These are phyloP conservation scores for Melopsittacus undulatus DNA, from an alignment of 2,797 vertebrate species.

Conservation along the genomic window DNA sequence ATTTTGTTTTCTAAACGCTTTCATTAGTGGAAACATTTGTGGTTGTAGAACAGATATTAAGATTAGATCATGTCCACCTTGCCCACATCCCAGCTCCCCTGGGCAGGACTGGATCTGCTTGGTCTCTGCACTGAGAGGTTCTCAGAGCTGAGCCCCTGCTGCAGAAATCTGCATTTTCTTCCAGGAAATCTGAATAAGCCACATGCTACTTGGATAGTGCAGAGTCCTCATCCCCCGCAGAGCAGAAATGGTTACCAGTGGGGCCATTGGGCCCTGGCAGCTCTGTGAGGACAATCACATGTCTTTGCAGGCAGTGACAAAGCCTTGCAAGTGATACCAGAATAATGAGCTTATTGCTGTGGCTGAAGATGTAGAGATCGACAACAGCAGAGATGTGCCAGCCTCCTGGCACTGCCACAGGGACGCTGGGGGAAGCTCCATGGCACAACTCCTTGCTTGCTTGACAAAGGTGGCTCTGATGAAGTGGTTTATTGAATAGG, in stretches of 20 bases:
- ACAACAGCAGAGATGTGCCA: not conserved
- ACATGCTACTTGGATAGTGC: rapidly evolving
- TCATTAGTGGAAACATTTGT: not conserved
- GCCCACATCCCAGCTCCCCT: not conserved
- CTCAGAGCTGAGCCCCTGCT: rapidly evolving
- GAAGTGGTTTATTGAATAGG: not conserved
- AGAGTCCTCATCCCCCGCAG: not conserved
- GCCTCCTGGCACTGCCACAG: not conserved
- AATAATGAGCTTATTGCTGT: not conserved
- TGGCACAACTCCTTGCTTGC: not conserved
- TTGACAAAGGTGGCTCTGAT: not conserved
- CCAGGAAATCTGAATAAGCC: not conserved
- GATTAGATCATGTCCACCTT: not conserved
- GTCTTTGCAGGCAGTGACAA: not conserved
- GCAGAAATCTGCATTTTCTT: not conserved
- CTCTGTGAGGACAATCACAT: not conserved
- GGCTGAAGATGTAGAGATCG: rapidly evolving
- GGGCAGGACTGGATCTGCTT: not conserved
- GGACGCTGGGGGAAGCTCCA: not conserved
- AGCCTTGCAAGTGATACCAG: not conserved
- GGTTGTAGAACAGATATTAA: not conserved
- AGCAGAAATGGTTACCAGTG: rapidly evolving
- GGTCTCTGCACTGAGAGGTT: not conserved
- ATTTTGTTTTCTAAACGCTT: not conserved
- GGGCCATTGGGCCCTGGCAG: rapidly evolving